Conservation (phyloP, 2,888 invertebrate genomes). For the Dugesia japonica region DNA sequence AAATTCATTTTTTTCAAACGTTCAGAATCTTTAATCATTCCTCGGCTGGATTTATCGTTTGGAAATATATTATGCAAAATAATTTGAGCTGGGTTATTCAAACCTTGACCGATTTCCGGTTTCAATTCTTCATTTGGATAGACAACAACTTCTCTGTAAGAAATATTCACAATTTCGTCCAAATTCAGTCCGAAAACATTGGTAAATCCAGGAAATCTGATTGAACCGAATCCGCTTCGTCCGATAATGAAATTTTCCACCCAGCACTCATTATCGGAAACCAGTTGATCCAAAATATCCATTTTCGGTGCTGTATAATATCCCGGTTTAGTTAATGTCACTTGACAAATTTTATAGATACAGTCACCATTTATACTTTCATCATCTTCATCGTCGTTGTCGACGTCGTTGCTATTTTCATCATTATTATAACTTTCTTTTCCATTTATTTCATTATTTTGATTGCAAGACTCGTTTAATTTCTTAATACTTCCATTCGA, state of each 20-base stretch:
- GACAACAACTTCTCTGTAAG: conserved; percentile 79
- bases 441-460: not conserved
- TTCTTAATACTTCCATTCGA: not conserved
- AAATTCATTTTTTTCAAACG: conserved; percentile 65
- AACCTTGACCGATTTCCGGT: conserved; percentile 67
- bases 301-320: conserved; percentile 77
- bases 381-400: not conserved
- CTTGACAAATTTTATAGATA: conserved; percentile 49
- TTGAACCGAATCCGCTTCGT: conserved; percentile 68
- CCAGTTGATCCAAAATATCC: conserved; percentile 56
- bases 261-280: conserved; percentile 61
- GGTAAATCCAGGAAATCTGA: conserved; percentile 65
- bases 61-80: conserved; percentile 89
- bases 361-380: not conserved
- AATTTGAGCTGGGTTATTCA: conserved; percentile 70
- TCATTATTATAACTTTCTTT: not conserved
- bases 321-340: conserved; percentile 62
- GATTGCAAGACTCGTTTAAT: not conserved
- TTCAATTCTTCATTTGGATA: conserved; percentile 78
- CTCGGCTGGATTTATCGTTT: conserved; percentile 63
- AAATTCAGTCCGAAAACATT: conserved; percentile 70
- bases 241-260: conserved; percentile 75
- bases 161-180: conserved; percentile 72
- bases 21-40: conserved; percentile 63
- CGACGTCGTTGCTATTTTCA: not conserved